A percentile compares a stretch with the other conserved stretches of the same genome.
Evolutionary conservation across 2,888 invertebrate genomes (phyloP).

Genomic region (Phaonia tiefii): DNA sequence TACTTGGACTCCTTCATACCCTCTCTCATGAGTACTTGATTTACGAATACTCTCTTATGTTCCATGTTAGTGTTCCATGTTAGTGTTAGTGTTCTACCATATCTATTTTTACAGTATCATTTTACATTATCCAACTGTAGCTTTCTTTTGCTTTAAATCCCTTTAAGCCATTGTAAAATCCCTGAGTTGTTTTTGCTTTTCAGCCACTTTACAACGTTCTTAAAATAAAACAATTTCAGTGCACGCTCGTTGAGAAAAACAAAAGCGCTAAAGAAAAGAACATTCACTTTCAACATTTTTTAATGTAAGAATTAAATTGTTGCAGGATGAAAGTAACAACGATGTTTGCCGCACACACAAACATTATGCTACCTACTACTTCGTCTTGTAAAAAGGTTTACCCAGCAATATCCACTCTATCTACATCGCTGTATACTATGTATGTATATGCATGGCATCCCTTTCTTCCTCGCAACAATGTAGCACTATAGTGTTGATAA

Average conservation of each 20-base stretch:
- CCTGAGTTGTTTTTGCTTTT: background rate
- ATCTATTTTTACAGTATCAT: too few relatives aligned
- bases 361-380: background rate
- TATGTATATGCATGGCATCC: background rate
- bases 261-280: background rate
- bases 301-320: slow-evolving; percentile 22
- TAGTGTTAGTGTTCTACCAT: too few relatives aligned
- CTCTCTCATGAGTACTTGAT: too few relatives aligned
- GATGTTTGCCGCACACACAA: background rate
- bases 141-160: background rate
- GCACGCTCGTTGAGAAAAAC: background rate
- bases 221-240: slow-evolving; percentile 26
- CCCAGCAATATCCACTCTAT: background rate
- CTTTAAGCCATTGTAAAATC: slow-evolving; percentile 4
- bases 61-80: too few relatives aligned
- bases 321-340: slow-evolving; percentile 5
- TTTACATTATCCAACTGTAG: too few relatives aligned
- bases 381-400: background rate
- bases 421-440: background rate
- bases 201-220: slow-evolving; percentile 17
- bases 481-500: background rate
- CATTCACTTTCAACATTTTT: background rate
- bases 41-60: too few relatives aligned
- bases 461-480: background rate
- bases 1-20: too few relatives aligned